Conservation (phyloP, 2,113 vertebrate species). For the Oryzias melastigma region DNA sequence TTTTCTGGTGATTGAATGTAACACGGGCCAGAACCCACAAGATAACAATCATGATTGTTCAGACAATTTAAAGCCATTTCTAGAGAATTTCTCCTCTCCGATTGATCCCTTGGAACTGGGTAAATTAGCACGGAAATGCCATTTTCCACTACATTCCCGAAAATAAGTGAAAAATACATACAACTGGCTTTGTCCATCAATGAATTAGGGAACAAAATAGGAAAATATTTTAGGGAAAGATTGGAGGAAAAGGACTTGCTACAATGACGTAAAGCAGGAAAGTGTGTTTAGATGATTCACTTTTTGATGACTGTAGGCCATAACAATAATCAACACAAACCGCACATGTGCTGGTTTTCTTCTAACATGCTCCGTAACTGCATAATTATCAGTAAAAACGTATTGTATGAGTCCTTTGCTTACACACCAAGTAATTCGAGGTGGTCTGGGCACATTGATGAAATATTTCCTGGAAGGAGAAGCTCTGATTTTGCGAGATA, state of each 20-base stretch:
- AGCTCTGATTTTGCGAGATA: conserved; percentile 51
- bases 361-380: background rate
- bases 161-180: conserved; percentile 64
- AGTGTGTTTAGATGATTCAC: conserved; percentile 25
- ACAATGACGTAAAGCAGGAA: conserved; percentile 22
- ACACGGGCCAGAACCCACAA: conserved; percentile 28
- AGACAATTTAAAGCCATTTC: conserved; percentile 66
- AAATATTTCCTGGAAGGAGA: conserved; percentile 20
- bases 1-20: conserved; percentile 55
- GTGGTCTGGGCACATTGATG: conserved; percentile 46
- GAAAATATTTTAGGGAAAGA: conserved; percentile 22
- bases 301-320: conserved; percentile 20
- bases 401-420: conserved; percentile 18
- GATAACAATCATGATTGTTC: conserved; percentile 58
- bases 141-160: conserved; percentile 62
- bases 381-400: conserved; percentile 6
- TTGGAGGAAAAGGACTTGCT: conserved; percentile 22
- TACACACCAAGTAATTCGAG: conserved; percentile 47
- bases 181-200: conserved; percentile 33
- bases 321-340: conserved; percentile 31
- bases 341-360: conserved; percentile 17
- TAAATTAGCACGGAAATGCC: conserved; percentile 61
- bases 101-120: conserved; percentile 65
- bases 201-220: conserved; percentile 43
- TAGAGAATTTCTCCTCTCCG: conserved; percentile 51